Percentiles rank a stretch among this genome's conserved stretches.
Evolutionary conservation across 2,113 vertebrate species (phyloP).

Genomic region (Zonotrichia leucophrys): DNA sequence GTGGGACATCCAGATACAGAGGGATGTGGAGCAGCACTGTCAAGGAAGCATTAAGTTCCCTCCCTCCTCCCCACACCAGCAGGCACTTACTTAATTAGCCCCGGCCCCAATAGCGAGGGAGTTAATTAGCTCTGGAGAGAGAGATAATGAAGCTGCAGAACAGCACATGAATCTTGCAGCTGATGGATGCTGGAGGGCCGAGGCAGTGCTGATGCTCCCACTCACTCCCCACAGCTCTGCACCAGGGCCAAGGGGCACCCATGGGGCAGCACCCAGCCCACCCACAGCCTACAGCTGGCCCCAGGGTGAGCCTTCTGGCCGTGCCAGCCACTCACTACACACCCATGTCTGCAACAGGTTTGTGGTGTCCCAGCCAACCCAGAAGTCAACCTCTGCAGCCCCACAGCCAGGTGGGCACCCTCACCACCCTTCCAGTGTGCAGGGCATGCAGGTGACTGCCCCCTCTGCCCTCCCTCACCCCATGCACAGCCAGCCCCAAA

Average conservation of each 20-base stretch:
- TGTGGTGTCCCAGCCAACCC: background rate
- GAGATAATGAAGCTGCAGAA: conserved; percentile 65
- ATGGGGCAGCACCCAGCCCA: background rate
- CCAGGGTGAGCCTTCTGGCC: rapidly evolving
- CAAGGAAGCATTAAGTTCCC: background rate
- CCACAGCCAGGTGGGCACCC: too few species aligned
- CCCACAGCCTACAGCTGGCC: rapidly evolving
- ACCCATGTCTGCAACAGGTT: rapidly evolving
- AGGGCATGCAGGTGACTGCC: rapidly evolving
- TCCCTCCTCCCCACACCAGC: background rate
- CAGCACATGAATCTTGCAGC: conserved; percentile 34
- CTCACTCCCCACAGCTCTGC: background rate
- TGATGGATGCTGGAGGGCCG: background rate
- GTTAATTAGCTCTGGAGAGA: conserved; percentile 73
- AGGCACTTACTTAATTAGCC: conserved; percentile 43
- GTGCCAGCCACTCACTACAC: background rate
- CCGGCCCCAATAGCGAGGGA: background rate
- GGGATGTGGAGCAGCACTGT: background rate
- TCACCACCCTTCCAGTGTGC: background rate
- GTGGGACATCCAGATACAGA: rapidly evolving
- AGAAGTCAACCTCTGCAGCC: rapidly evolving
- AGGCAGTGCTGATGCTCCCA: background rate
- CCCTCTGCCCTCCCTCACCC: background rate
- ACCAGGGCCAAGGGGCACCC: background rate
- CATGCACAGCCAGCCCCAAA: rapidly evolving